A percentile compares a stretch with the other conserved stretches of the same genome.
Evolutionary conservation across 2,797 vertebrate genomes (phyloP).

Genomic region (Emydoidea blandingii): DNA sequence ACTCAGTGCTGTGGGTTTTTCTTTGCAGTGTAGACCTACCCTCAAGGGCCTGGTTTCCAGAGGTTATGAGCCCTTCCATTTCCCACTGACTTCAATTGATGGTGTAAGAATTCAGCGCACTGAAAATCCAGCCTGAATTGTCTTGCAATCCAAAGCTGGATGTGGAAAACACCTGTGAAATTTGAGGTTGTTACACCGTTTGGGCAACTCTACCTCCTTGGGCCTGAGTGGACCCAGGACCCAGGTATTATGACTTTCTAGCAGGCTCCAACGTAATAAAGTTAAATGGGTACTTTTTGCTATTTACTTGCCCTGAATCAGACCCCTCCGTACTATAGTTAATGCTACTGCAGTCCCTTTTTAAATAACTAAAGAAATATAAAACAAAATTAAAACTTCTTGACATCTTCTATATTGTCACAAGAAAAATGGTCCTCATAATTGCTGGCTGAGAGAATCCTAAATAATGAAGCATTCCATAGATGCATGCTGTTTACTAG

Average conservation of each 20-base stretch:
- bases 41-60: not conserved
- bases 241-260: not conserved
- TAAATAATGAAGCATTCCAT: not conserved
- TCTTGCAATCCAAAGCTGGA: not conserved
- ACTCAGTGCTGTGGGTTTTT: not conserved
- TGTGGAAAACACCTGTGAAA: not conserved
- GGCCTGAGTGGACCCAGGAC: not conserved
- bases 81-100: not conserved
- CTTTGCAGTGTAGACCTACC: not conserved
- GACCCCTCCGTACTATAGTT: no score
- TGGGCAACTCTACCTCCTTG: not conserved
- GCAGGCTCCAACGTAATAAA: not conserved
- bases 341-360: not conserved
- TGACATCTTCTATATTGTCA: not conserved
- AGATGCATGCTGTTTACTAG: not conserved
- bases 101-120: not conserved
- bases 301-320: no score
- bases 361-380: not conserved
- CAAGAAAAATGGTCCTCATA: not conserved
- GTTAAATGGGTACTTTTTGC: not conserved
- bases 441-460: not conserved
- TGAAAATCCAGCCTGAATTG: not conserved
- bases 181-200: not conserved
- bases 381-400: not conserved
- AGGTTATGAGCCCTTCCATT: not conserved